Percentiles rank a stretch among this genome's conserved stretches.
These are phyloP conservation scores for Oxycera nigricornis DNA, from an alignment of 2,888 invertebrate genomes.

Conservation along the genomic window DNA sequence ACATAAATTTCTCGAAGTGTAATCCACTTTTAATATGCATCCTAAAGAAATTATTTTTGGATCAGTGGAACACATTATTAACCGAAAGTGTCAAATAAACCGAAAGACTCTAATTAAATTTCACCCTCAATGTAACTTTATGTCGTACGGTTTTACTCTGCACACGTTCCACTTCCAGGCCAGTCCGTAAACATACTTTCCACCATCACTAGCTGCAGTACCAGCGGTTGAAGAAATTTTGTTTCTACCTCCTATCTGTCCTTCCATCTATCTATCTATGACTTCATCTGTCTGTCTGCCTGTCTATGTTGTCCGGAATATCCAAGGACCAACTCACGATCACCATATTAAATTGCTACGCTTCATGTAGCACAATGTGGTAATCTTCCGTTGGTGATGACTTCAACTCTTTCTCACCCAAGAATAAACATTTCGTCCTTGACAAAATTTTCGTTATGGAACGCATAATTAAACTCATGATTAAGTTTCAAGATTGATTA, in stretches of 20 bases:
- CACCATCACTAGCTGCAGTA: too few species aligned
- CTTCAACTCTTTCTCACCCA: neutral
- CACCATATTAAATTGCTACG: slow-evolving; percentile 14
- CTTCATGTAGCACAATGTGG: slow-evolving; percentile 23
- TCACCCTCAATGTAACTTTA: too few species aligned
- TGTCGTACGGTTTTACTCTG: too few species aligned
- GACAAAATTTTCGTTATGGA: slow-evolving; percentile 11
- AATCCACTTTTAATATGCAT: too few species aligned
- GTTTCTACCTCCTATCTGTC: neutral
- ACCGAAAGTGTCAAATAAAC: too few species aligned
- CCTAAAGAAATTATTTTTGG: too few species aligned
- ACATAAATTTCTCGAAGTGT: too few species aligned
- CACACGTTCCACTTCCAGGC: too few species aligned
- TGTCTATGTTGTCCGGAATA: neutral
- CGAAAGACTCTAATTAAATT: too few species aligned
- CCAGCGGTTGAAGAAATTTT: too few species aligned
- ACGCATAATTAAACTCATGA: slow-evolving; percentile 35
- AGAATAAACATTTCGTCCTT: neutral
- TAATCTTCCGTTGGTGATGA: slow-evolving; percentile 25
- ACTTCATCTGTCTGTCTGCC: neutral
- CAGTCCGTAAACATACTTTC: too few species aligned
- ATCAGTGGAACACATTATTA: too few species aligned
- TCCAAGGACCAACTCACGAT: neutral
- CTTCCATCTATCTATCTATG: neutral
- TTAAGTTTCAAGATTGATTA: slow-evolving; percentile 30